Conservation (phyloP, 2,113 vertebrate species). For the Calypte anna region DNA sequence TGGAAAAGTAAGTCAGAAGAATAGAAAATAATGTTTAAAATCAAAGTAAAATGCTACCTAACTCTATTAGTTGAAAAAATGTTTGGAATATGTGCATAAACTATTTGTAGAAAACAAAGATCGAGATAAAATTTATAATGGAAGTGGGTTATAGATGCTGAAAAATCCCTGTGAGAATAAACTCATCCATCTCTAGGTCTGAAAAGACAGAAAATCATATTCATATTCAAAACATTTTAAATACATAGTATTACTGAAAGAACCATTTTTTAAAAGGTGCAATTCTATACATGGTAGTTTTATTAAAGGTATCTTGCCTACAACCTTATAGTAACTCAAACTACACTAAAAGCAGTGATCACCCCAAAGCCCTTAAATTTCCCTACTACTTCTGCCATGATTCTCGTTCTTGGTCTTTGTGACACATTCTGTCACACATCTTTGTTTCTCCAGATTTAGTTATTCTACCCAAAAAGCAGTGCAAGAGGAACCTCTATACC, state of each 20-base stretch:
- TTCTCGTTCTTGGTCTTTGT: neutral
- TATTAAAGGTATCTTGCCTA: neutral
- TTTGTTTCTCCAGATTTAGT: neutral
- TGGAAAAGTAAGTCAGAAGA: neutral
- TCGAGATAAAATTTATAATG: neutral
- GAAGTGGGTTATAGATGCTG: neutral
- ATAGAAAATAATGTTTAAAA: neutral
- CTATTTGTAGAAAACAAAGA: neutral
- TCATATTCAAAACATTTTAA: neutral
- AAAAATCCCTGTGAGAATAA: neutral
- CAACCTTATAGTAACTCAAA: neutral
- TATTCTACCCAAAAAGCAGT: neutral
- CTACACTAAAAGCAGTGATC: neutral
- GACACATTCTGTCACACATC: neutral
- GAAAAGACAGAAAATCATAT: neutral
- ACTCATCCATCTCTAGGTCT: neutral
- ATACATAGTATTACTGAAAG: neutral
- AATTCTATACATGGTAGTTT: neutral
- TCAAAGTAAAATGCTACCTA: neutral
- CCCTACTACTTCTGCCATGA: neutral
- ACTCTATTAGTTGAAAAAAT: neutral
- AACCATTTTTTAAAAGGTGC: neutral
- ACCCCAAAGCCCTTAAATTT: neutral
- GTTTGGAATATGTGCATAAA: neutral
- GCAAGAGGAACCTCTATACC: neutral